Base-by-base conservation (phyloP, 2,113 vertebrate genomes). In the Campylomormyrus tamandua region DNA sequence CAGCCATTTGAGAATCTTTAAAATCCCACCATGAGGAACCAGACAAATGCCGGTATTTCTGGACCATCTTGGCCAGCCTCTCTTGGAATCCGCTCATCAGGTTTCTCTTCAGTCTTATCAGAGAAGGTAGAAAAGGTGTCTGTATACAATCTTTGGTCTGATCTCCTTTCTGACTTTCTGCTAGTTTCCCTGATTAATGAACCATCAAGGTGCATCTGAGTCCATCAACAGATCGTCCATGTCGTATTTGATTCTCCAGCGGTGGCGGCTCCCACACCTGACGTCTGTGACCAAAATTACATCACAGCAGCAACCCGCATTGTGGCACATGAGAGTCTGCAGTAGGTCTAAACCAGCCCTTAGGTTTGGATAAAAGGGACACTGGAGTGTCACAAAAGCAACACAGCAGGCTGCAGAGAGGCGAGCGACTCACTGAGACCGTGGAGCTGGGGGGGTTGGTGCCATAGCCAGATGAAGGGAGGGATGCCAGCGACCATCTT, bases 381-480 rank as follows among this genome's bases (percentile, higher is more conserved):
- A 42, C 53, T 49, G 13, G 42, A 11, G n/a, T 10, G 13, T 48
- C n/a, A 24, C 88, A 52, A 24, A 35, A 15, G 27, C 1, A 1
- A 86, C 50, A 70, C n/a, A 45, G 83, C 52, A 0, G 27, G 46
- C 46, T 85, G 83, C 56, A 88, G 87, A 31, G 45, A 74, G 85
- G 35, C 27, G 11, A 88, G 89, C 10, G 27, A 93, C 70, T 96
- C 96, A 99, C 98, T 89, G 98, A 99, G 91, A 99, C 96, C 0
- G 98, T 99, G 93, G 98, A 99, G 94, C 98, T 99, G 87, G 98
- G 98, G 0, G 98, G 98, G 92, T 99, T 99, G 93, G 98, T 99
- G 90, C 98, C 98, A 93, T 99, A 99, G 95, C 98, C 98, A 48
- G 98, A 99, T 11, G 98, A 99, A 11, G 98, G 98, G 90, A 99